Base-by-base conservation (phyloP, 1,140 invertebrate species). In the Cyclina sinensis region DNA sequence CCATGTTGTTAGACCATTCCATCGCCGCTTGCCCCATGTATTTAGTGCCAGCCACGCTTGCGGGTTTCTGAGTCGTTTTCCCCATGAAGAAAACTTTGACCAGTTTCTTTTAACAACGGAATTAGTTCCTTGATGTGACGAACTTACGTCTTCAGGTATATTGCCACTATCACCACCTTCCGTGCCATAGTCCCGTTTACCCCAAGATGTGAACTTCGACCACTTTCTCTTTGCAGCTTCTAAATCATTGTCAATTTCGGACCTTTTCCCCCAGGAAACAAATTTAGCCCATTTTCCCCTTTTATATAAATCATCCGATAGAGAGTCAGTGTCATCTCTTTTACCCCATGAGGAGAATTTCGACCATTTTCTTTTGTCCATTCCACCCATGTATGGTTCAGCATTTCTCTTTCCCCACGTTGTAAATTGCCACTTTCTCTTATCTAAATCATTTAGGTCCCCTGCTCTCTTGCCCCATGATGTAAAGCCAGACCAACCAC, bases 31-130 rank as follows among this genome's bases (percentile, higher is more conserved):
- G 18, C 78, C 86, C 68, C 79, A 70, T 21, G 24, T 65, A 48
- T 59, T 62, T 35, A 79, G 37, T 24, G 48, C 74, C 14, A 62
- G 27, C 84, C 84, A 86, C n/a, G 43, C 18, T 37, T 48, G 32
- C 4, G 74, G 70, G n/a, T 39, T 70, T 27, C 57, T 14, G 21
- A 39, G 35, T 70, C 85, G 35, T 27, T 87, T 87, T 12, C 85
- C 86, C 86, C 86, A 88, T 46, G 86, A 88, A 7, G 86, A 11
- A 80, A 88, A 88, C 43, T 80, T 48, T 24, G 86, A 32, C 86
- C 86, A 88, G 0, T 78, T 79, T 51, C 78, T 62, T 80, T 88
- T 88, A 48, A 81, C 78, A n/a, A 79, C n/a, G 18, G 30, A 39
- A 9, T 70, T 21, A 39, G 7, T 78, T 79, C 86, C 86, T 82